Evolutionary conservation across 2,797 vertebrate species (phyloP).

Genomic region (Sebastes melanostomus): DNA sequence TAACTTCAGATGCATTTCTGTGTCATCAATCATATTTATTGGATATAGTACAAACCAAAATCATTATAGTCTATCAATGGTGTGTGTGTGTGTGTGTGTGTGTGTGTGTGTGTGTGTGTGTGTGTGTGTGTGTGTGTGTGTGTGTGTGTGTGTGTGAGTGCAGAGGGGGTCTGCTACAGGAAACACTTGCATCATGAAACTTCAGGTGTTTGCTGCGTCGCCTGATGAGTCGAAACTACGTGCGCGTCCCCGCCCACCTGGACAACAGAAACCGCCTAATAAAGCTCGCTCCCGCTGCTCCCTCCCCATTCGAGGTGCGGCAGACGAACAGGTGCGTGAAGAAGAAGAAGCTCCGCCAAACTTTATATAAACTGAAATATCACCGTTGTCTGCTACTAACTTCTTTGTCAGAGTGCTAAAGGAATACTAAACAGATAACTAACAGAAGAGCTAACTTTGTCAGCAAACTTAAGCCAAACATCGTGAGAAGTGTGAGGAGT

Average conservation of each 20-base stretch:
- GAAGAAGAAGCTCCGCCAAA: neutral
- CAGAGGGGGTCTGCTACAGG: neutral
- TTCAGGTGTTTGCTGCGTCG: conserved; percentile 25
- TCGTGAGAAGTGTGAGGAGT: neutral
- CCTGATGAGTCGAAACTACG: conserved; percentile 75
- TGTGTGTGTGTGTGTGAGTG: no score
- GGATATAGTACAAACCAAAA: no score
- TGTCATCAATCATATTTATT: neutral
- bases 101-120: no score
- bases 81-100: no score
- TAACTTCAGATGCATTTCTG: neutral
- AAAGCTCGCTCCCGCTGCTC: conserved; percentile 68
- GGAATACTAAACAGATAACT: neutral
- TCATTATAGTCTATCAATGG: no score
- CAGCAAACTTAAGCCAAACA: neutral
- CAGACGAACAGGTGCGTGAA: conserved; percentile 73
- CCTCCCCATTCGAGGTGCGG: conserved; percentile 72
- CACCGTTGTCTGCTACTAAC: neutral
- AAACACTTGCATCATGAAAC: conserved; percentile 76
- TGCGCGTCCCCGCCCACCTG: conserved; percentile 73
- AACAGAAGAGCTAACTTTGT: neutral
- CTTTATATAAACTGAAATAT: neutral
- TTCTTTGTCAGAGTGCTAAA: no score
- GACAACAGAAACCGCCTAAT: conserved; percentile 66
- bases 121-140: no score